These are phyloP conservation scores for Cyphomyrmex costatus DNA, from an alignment of 1,140 invertebrate genomes.

Conservation along the genomic window DNA sequence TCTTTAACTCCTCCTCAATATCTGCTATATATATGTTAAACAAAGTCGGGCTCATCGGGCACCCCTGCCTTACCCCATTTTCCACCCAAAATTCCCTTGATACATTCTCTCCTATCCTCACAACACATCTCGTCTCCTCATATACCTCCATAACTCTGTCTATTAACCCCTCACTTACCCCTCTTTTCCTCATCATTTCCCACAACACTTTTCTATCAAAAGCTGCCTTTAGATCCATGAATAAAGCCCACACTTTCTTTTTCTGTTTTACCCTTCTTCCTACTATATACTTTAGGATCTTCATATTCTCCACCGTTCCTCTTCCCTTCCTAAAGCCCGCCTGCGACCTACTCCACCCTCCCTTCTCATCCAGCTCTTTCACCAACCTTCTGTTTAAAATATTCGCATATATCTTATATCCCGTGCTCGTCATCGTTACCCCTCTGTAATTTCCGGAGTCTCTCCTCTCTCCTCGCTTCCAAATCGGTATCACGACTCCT, in stretches of 20 bases:
- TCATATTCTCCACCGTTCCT: not conserved
- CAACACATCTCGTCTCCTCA: not conserved
- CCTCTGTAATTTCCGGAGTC: not conserved
- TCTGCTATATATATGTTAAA: not conserved
- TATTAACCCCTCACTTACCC: not conserved
- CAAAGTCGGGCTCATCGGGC: not conserved
- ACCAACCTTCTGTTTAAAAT: not conserved
- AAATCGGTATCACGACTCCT: too few relatives aligned
- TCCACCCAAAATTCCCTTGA: not conserved
- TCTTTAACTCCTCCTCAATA: not conserved
- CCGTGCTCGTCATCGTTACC: not conserved
- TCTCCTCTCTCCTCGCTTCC: not conserved
- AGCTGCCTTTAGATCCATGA: not conserved
- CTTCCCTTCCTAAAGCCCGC: not conserved
- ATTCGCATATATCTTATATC: not conserved
- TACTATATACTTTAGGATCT: not conserved
- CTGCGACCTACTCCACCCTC: not conserved
- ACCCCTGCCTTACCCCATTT: not conserved
- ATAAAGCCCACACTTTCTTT: not conserved
- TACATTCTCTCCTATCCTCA: not conserved
- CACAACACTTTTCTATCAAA: not conserved
- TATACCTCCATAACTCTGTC: not conserved
- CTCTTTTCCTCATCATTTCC: not conserved
- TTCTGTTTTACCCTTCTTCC: too few relatives aligned
- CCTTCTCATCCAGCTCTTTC: too few relatives aligned